Evolutionary conservation across 2,113 vertebrate genomes (phyloP).

Genomic region (Brachionichthys hirsutus): DNA sequence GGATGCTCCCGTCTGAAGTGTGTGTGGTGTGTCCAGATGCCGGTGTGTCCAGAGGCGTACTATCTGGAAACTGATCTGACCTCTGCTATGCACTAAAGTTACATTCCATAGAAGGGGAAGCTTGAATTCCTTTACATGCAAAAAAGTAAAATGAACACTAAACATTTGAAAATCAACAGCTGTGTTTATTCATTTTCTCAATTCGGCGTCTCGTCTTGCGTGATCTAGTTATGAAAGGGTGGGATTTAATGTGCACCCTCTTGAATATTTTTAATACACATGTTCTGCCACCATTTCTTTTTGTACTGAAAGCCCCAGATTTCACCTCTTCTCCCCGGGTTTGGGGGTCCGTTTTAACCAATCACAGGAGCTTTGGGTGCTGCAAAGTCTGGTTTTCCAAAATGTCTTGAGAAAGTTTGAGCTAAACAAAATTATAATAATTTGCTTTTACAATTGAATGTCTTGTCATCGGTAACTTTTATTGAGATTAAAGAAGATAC

Average conservation of each 20-base stretch:
- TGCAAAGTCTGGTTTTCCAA: slow-evolving; percentile 33
- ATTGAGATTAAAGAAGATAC: not conserved
- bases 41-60: not conserved
- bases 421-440: not conserved
- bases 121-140: slow-evolving; percentile 52
- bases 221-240: slow-evolving; percentile 40
- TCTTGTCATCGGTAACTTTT: slow-evolving; percentile 11
- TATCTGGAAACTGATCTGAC: slow-evolving; percentile 32
- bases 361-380: slow-evolving; percentile 37
- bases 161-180: slow-evolving; percentile 75
- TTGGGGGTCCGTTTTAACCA: slow-evolving; percentile 36
- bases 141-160: slow-evolving; percentile 60
- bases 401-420: slow-evolving; percentile 10
- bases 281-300: slow-evolving; percentile 32
- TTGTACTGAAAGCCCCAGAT: slow-evolving; percentile 33
- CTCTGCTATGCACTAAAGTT: slow-evolving; percentile 70
- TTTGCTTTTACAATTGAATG: not conserved
- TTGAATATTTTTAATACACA: slow-evolving; percentile 46
- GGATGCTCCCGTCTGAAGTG: slow-evolving; percentile 7
- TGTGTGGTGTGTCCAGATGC: not conserved
- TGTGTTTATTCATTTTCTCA: slow-evolving; percentile 67
- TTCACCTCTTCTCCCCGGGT: slow-evolving; percentile 28
- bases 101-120: slow-evolving; percentile 79
- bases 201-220: slow-evolving; percentile 66
- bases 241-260: slow-evolving; percentile 23